Evolutionary conservation across 92 coral and sea anemone species (phyloP), one percentile per base, ranked within the genome.

Genomic region (Plumapathes pennacea): DNA sequence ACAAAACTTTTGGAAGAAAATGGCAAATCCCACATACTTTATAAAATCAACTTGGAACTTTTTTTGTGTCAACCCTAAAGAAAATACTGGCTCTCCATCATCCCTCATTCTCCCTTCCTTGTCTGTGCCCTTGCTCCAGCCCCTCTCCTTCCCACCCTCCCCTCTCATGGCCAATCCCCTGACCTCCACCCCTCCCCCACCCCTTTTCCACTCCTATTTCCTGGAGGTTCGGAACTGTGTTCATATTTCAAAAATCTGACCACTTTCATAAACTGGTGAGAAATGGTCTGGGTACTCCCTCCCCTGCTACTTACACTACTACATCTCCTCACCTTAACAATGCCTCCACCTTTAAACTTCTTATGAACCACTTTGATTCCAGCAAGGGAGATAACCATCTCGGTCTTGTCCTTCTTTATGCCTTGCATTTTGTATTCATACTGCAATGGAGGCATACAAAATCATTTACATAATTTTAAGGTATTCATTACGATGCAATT

Each of bases 371-470:
- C 97, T 38, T 74, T 81, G 23, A 91, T 51, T 25, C 97, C 97
- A 23, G 69, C 89, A 10, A 91, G 72, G 8, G 96, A 77, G n/a
- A 91, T 64, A 0, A 67, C 64, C 18, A 91, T 29, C 38, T 81
- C 81, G 36, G 85, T 88, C 50, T 69, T 65, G 34, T 85, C 70
- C 25, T 91, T 91, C 69, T 57, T 85, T n/a, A 57, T 24, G 10
- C 96, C 97, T 62, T 91, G 84, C 5, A 87, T 31, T 62, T 91
- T 91, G 64, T 83, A 63, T 15, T 87, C 97, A 72, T 91, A 91
- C 97, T 90, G 60, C 18, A 74, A 43, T 4, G 49, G 18, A 55
- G 18, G 5, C 22, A 3, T 10, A n/a, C 4, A 30, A 26, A 38
- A 47, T 26, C 2, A 52, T 44, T 25, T 5, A n/a, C 10, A 12